phyloP scores from a whole-genome alignment of 2,797 vertebrate genomes.

The Mallotus villosus region DNA sequence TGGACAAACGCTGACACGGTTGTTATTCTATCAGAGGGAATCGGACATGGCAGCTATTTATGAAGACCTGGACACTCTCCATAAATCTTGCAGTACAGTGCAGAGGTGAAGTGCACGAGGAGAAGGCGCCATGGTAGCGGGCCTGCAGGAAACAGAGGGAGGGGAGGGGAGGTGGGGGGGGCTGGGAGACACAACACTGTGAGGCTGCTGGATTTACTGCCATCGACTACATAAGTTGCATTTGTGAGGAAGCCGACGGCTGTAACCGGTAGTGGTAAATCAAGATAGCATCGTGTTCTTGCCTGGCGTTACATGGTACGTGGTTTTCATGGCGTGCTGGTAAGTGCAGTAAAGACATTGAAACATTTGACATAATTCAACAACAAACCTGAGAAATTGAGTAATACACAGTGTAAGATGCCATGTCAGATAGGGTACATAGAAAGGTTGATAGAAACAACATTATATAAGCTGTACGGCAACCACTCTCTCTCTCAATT shows the following conservation, averaged over 20 bases:
- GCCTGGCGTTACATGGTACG: too few species aligned
- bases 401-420: constrained; percentile 46
- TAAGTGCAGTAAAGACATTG: constrained; percentile 13
- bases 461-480: background rate
- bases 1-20: constrained; percentile 44
- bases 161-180: too few species aligned
- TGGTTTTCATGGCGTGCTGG: too few species aligned
- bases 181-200: background rate
- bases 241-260: background rate
- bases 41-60: constrained; percentile 61
- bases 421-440: constrained; percentile 10
- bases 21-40: constrained; percentile 62
- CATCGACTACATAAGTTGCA: background rate
- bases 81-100: constrained; percentile 57
- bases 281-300: background rate
- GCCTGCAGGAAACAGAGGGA: constrained; percentile 24
- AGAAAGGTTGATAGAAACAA: background rate
- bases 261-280: too few species aligned
- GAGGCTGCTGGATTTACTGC: too few species aligned
- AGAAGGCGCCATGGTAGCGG: constrained; percentile 22
- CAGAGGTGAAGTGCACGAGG: constrained; percentile 42
- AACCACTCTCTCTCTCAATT: background rate
- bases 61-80: constrained; percentile 51
- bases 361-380: constrained; percentile 59
- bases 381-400: constrained; percentile 52